Evolutionary conservation across 2,888 invertebrate genomes (phyloP).

Genomic region (Harpalus rubripes): DNA sequence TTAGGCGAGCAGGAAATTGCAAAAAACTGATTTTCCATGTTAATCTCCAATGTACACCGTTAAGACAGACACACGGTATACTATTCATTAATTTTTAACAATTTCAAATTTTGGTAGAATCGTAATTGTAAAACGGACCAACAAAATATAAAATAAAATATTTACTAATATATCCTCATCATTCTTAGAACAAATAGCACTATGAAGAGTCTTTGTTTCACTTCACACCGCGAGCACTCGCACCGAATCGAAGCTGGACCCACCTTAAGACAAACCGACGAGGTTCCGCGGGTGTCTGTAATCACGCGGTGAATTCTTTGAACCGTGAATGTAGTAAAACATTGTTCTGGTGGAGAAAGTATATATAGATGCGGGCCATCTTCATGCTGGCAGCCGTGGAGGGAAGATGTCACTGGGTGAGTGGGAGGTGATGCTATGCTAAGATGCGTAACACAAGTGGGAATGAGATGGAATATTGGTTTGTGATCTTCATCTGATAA

Average conservation of each 20-base stretch:
- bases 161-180: neutral
- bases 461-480: neutral
- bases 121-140: no score
- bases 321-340: constrained; percentile 65
- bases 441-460: neutral
- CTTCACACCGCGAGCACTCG: constrained; percentile 22
- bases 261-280: constrained; percentile 34
- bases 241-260: neutral
- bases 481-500: no score
- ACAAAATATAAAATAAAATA: neutral
- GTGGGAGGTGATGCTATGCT: constrained; percentile 18
- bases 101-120: no score
- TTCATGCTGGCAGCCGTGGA: constrained; percentile 49
- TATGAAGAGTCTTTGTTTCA: neutral
- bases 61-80: no score
- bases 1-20: no score
- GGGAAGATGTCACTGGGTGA: constrained; percentile 61
- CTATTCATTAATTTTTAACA: no score
- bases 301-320: constrained; percentile 56
- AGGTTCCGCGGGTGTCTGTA: constrained; percentile 33
- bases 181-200: constrained; percentile 39
- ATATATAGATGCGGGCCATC: constrained; percentile 64
- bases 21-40: no score
- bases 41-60: no score
- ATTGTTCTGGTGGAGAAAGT: constrained; percentile 62